Conservation (phyloP, 2,113 vertebrate genomes). For the Casuarius casuarius region DNA sequence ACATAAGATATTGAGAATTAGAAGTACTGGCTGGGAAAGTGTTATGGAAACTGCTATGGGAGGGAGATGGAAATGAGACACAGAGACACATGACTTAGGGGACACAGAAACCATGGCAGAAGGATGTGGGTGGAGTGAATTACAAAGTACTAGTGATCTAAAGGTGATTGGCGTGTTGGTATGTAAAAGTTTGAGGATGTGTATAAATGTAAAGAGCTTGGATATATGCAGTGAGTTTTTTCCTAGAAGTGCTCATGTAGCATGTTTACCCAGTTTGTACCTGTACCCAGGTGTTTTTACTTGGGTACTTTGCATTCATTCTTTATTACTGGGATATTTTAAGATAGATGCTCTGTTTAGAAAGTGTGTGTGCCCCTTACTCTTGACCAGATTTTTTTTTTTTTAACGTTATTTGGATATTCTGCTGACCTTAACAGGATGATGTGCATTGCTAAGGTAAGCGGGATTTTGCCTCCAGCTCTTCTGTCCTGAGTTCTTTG, state of each 20-base stretch:
- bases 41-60: not conserved
- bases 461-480: not conserved
- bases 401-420: not conserved
- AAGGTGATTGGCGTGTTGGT: not conserved
- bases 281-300: not conserved
- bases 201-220: not conserved
- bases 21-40: not conserved
- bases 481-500: not conserved
- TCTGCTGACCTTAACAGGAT: not conserved
- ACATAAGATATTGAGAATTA: not conserved
- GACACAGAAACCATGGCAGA: not conserved
- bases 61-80: not conserved
- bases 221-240: not conserved
- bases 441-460: not conserved
- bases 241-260: not conserved
- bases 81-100: not conserved
- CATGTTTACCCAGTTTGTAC: not conserved
- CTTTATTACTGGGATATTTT: not conserved
- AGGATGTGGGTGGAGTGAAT: not conserved
- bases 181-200: not conserved
- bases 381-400: not conserved
- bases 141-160: not conserved
- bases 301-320: not conserved
- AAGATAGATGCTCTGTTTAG: not conserved
- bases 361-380: not conserved